phyloP scores from a whole-genome alignment of 1,140 invertebrate species.

The Glossosoma conforme region DNA sequence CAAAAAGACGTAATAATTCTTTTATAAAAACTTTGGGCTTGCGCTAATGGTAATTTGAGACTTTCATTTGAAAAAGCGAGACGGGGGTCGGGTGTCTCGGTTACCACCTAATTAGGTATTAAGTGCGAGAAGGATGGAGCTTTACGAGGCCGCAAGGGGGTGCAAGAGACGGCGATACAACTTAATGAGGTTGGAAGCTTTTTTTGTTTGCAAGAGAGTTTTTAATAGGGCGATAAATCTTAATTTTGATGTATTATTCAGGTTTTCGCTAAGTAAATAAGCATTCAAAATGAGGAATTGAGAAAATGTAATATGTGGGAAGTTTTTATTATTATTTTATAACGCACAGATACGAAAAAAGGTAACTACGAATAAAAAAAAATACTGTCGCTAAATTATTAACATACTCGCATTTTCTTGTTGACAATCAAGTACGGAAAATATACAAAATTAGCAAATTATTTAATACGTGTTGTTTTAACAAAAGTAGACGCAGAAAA shows the following conservation, averaged over 20 bases:
- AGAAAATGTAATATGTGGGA: no score
- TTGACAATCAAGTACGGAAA: no score
- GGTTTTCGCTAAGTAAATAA: no score
- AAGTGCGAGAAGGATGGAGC: slow-evolving; percentile 9
- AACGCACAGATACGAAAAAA: no score
- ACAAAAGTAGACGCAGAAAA: no score
- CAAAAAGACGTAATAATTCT: slow-evolving; percentile 33
- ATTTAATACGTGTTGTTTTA: no score
- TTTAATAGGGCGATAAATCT: slow-evolving; percentile 25
- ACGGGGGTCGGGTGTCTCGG: slow-evolving; percentile 16
- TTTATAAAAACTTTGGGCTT: slow-evolving; percentile 32
- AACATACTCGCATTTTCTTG: no score
- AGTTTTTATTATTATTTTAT: no score
- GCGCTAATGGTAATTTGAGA: slow-evolving; percentile 32
- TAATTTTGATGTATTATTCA: slow-evolving; percentile 21
- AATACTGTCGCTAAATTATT: no score
- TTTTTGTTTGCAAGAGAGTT: slow-evolving; percentile 17
- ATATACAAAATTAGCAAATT: no score
- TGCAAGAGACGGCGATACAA: slow-evolving; percentile 3
- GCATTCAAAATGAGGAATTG: no score
- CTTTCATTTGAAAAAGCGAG: slow-evolving; percentile 28
- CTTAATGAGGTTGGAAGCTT: slow-evolving; percentile 27
- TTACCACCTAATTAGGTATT: slow-evolving; percentile 27
- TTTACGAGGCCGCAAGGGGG: slow-evolving; percentile 1
- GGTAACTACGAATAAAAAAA: no score